phyloP scores from a whole-genome alignment of 2,888 invertebrate genomes.

The Epiblema foenella region DNA sequence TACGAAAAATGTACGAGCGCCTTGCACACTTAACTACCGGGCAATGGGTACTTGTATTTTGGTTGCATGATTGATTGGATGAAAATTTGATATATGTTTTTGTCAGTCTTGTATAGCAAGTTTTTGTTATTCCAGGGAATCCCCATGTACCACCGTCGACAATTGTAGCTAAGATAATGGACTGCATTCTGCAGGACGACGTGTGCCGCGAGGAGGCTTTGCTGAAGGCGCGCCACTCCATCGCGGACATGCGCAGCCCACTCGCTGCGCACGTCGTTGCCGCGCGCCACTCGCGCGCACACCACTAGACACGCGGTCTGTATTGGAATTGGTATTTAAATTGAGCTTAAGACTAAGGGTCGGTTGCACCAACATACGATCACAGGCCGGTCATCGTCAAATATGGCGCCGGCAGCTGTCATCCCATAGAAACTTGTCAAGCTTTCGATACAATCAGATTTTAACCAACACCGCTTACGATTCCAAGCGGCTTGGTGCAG shows the following conservation, averaged over 20 bases:
- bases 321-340: neutral
- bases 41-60: too few relatives aligned
- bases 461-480: too few relatives aligned
- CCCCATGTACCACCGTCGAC: constrained; percentile 91
- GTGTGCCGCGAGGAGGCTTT: constrained; percentile 78
- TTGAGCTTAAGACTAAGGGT: too few relatives aligned
- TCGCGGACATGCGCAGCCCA: constrained; percentile 74
- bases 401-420: too few relatives aligned
- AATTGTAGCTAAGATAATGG: constrained; percentile 93
- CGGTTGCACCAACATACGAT: too few relatives aligned
- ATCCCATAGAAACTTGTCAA: too few relatives aligned
- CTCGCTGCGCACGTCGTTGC: constrained; percentile 65
- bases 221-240: constrained; percentile 75
- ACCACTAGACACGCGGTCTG: neutral
- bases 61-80: too few relatives aligned
- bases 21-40: too few relatives aligned
- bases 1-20: too few relatives aligned
- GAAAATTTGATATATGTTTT: neutral
- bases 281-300: constrained; percentile 52
- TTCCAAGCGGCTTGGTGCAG: too few relatives aligned
- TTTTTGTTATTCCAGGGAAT: constrained; percentile 83
- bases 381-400: too few relatives aligned
- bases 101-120: neutral
- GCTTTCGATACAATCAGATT: too few relatives aligned
- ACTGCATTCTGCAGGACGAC: constrained; percentile 87